Evolutionary conservation across 2,797 vertebrate species (phyloP).

Genomic region (Enteromius mattozi): DNA sequence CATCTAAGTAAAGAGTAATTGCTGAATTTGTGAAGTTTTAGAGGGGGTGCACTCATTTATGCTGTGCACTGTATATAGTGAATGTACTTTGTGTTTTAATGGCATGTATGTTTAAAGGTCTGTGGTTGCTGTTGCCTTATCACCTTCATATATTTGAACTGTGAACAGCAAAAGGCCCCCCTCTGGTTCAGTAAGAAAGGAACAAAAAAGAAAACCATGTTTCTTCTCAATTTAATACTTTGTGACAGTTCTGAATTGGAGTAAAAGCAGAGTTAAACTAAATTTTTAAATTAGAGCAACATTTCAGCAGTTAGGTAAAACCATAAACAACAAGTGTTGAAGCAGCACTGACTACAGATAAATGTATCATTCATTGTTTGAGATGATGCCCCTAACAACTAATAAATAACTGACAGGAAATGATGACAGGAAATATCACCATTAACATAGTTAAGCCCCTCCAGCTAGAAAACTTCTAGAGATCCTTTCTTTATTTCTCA

Average conservation of each 20-base stretch:
- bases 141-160: neutral
- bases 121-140: neutral
- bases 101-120: neutral
- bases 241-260: neutral
- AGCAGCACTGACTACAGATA: neutral
- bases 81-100: neutral
- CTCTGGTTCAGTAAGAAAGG: neutral
- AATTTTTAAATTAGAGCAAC: neutral
- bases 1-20: too few species aligned
- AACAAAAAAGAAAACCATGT: neutral
- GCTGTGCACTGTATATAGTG: too few species aligned
- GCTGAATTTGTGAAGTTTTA: too few species aligned
- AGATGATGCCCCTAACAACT: neutral
- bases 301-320: neutral
- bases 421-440: conserved; percentile 8
- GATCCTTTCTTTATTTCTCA: neutral
- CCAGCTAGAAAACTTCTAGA: too few species aligned
- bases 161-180: neutral
- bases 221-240: neutral
- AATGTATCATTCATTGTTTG: neutral
- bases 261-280: neutral
- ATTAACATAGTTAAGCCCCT: neutral
- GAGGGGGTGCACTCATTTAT: too few species aligned
- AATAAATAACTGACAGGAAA: conserved; percentile 3
- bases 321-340: neutral